Base-by-base conservation (phyloP, 1,140 invertebrate genomes). In the Dendrolimus kikuchii region DNA sequence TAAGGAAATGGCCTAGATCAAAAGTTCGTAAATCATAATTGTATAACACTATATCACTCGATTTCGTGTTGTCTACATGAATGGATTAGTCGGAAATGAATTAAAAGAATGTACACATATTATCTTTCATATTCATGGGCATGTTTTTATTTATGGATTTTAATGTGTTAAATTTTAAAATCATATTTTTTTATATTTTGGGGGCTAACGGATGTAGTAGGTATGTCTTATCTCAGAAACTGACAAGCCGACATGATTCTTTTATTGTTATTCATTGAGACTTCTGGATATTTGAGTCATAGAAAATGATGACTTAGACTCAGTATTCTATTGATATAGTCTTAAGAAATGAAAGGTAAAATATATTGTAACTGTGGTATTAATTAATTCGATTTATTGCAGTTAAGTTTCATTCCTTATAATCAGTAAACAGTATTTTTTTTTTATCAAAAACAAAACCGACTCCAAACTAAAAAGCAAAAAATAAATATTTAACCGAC, bases 21-120 rank as follows among this genome's bases (percentile, higher is more conserved):
- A 60, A 64, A 63, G 52, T 66, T 63, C 57, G 56, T 53, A 60
- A 66, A 60, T 63, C 60, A 53, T 40, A 52, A 60, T 60, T 37
- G 5, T 39, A 40, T 4, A 50, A 41, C 40, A 45, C 48, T 46
- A 36, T 51, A 46, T 55, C 55, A 37, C 51, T 58, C 23, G 46
- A 46, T 56, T 63, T 37, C 37, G 49, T 46, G 36, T 23, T 38
- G 53, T 38, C 47, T 51, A 40, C 38, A 36, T 45, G 42, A 4
- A 46, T 40, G 5, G 40, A 23, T 46, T 46, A 4, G 7, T 53
- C 9, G 7, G 7, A 40, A 53, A 53, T 46, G 38, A 46, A 53
- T 53, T 46, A 39, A 53, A 53, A 9, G 38, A 37, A 53, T 42
- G 42, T 54, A 48, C 40, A 38, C 46, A 42, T 36, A 38, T 40